Conservation (phyloP, 2,888 invertebrate genomes). For the Camponotus fellah region DNA sequence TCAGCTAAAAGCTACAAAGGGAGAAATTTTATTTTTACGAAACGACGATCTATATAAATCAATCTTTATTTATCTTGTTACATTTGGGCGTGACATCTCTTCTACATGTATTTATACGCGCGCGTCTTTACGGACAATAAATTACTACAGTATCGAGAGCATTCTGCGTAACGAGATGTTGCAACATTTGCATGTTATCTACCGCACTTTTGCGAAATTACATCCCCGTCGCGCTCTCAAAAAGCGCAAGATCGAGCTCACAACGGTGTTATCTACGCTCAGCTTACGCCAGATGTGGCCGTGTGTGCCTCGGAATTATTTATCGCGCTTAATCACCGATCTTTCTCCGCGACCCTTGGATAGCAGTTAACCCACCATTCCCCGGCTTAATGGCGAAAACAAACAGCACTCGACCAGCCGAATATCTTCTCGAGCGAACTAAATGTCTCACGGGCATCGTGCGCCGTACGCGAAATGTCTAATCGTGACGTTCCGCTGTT, state of each 20-base stretch:
- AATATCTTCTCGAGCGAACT: constrained; percentile 17
- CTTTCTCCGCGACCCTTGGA: constrained; percentile 32
- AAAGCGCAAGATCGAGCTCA: constrained; percentile 35
- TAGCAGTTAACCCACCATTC: constrained; percentile 54
- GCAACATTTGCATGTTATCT: constrained; percentile 55
- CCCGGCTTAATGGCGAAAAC: constrained; percentile 45
- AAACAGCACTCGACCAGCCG: constrained; percentile 25
- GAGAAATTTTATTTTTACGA: not conserved
- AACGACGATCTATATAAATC: constrained; percentile 19
- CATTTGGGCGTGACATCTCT: not conserved
- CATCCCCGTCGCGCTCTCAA: constrained; percentile 31
- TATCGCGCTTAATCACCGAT: constrained; percentile 58
- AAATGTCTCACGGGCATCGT: constrained; percentile 58
- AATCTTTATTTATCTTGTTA: constrained; percentile 26
- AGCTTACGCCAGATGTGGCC: constrained; percentile 33
- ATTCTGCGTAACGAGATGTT: constrained; percentile 44
- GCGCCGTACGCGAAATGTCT: constrained; percentile 63
- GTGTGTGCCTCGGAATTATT: constrained; percentile 46
- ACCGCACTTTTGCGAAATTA: constrained; percentile 43
- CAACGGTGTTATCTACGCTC: constrained; percentile 38
- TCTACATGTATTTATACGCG: constrained; percentile 35
- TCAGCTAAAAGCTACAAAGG: not conserved
- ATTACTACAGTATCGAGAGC: constrained; percentile 48
- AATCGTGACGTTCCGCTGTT: constrained; percentile 66
- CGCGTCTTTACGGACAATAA: constrained; percentile 39